Evolutionary conservation across 23 tunicate genomes (phyloP), one percentile per base, ranked within the genome.

Genomic region (Trididemnum miniatum): DNA sequence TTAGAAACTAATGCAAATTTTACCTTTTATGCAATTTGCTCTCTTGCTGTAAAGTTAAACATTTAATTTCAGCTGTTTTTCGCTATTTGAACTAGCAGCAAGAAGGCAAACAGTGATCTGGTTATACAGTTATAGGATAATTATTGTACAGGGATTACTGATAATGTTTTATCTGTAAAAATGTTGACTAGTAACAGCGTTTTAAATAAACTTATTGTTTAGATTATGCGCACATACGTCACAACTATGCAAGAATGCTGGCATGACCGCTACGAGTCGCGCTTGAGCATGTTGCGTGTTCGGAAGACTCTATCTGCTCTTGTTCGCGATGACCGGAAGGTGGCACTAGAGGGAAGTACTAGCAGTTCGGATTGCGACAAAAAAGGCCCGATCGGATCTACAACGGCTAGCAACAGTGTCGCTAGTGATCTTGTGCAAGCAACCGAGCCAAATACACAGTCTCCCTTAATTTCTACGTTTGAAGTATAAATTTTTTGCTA

Each of bases 211-310:
- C n/a, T n/a, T n/a, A n/a, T n/a, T n/a, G n/a, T 52, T 7, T 72
- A 92, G 97, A 52, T 83, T 23, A 30, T 93, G 66, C 74, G 84
- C 7, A 34, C 51, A 2, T 93, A 78, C 72, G 82, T 57, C 51
- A 40, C 78, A 31, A 76, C 84, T 34, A 84, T 93, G 98, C 81
- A 71, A 22, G 98, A 93, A 49, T 88, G 93, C 50, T 93, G 98
- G 98, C 31, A 37, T 51, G 15, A 49, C 9, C 77, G 93, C 18
- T 77, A 89, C 28, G 98, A 93, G 71, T 88, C 98, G 33, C 86
- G 98, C 27, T 69, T 93, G 78, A 59, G 94, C 59, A 84, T 88
- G 87, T 88, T 93, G 29, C 89, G 98, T 1, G 80, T 88, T 0
- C 92, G 98, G 25, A 93, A 93, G 65, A 93, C 93, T 12, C 87